Evolutionary conservation across 2,888 invertebrate genomes (phyloP).

Genomic region (Drosophila robusta): DNA sequence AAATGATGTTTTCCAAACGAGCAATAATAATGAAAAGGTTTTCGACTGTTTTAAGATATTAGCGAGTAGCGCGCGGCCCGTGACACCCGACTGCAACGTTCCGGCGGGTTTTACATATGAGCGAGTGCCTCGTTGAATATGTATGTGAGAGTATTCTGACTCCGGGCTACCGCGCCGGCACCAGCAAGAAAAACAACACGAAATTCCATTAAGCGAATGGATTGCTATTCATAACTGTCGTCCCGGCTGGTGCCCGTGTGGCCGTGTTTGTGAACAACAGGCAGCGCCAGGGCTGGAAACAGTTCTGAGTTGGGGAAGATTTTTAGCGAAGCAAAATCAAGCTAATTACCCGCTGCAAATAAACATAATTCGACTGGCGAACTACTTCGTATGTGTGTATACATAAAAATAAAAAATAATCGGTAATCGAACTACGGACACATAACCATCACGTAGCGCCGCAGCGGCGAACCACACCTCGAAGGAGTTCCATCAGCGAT

Average conservation of each 20-base stretch:
- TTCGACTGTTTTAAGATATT: no score
- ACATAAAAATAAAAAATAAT: constrained; percentile 1
- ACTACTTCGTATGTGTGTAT: background rate
- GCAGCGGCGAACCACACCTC: constrained; percentile 11
- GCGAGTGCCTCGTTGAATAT: constrained; percentile 1
- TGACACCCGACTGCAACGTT: background rate
- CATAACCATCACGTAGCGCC: background rate
- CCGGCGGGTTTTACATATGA: constrained; percentile 7
- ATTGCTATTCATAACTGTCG: constrained; percentile 76
- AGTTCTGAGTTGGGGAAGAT: background rate
- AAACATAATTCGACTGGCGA: background rate
- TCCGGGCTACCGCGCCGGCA: constrained; percentile 28
- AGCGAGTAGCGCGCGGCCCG: background rate
- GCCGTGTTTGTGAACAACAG: constrained; percentile 5
- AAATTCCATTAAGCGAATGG: constrained; percentile 77
- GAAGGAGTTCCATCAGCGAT: constrained; percentile 18
- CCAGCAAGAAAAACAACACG: constrained; percentile 70
- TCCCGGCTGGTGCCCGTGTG: constrained; percentile 14
- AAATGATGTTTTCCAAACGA: no score
- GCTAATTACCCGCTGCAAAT: background rate
- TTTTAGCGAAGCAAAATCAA: background rate
- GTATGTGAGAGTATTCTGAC: constrained; percentile 20
- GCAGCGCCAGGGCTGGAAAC: constrained; percentile 13
- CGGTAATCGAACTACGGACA: background rate
- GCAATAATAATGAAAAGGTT: no score